Base-by-base conservation (phyloP, 37 sponge, comb jelly and placozoan species). In the Eunapius fragilis region DNA sequence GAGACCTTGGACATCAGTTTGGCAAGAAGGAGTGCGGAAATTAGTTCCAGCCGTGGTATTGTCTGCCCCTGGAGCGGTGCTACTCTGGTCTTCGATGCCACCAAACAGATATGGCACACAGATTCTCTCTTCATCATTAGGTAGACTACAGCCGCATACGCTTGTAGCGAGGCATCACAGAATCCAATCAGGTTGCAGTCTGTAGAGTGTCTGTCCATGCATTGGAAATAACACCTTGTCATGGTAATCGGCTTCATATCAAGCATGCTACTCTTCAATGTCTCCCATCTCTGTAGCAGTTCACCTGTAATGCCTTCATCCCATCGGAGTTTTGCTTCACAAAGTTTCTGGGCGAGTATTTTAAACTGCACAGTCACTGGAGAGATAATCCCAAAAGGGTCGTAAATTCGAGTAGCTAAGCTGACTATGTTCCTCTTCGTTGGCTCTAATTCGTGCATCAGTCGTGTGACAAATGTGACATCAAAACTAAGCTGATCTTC, bases 351-450 rank as follows among this genome's bases (percentile, higher is more conserved):
- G 25, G 78, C 27, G 4, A 85, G 67, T 12, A 78, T 31, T 45
- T 85, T 85, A 72, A 78, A 85, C 30, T 36, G 28, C 27, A 85
- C 69, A 30, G 79, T 85, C 13, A 85, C 71, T 10, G 79, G 86
- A 26, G 72, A 26, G 14, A 78, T 31, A 23, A 78, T 78, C 36
- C 86, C 86, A 36, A 85, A 71, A n/a, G 86, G 86, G 72, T 85
- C 86, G 70, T 76, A 84, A 68, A 84, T 67, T 10, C 77, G 28
- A 31, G 69, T 77, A 69, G 67, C 71, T 13, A 84, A 31, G 30
- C 84, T 84, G 34, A 84, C 68, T 14, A 84, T 32, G 26, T 48
- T 84, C 33, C 84, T 25, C 36, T 84, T 84, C 6, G 84, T 84
- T 75, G 84, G 84, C 37, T 82, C 73, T 26, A 71, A 28, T 25